Evolutionary conservation across 2,113 vertebrate genomes (phyloP).

Genomic region (Bagarius yarrelli): DNA sequence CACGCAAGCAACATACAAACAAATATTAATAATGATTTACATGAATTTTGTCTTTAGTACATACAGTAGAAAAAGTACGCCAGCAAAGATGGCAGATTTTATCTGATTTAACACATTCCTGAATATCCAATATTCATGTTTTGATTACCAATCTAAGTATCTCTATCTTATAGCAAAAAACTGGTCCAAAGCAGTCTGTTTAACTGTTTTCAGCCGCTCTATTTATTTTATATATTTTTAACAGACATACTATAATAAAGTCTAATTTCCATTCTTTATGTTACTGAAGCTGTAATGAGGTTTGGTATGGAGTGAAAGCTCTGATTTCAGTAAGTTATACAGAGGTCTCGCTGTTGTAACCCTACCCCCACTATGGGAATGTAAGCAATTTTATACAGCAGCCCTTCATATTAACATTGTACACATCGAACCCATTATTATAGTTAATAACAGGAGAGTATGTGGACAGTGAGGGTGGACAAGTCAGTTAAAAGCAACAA

Average conservation of each 20-base stretch:
- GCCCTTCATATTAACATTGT: conserved; percentile 55
- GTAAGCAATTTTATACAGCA: conserved; percentile 60
- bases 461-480: neutral
- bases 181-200: neutral
- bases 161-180: too few species aligned
- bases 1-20: too few species aligned
- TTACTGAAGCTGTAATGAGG: conserved; percentile 26
- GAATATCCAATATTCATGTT: too few species aligned
- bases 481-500: neutral
- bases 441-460: conserved; percentile 28
- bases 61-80: too few species aligned
- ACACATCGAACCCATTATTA: conserved; percentile 61
- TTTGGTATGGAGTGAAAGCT: conserved; percentile 35
- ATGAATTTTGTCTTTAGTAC: too few species aligned
- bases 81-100: too few species aligned
- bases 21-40: too few species aligned
- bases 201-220: neutral
- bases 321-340: conserved; percentile 34
- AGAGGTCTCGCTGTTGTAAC: conserved; percentile 21
- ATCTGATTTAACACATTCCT: too few species aligned
- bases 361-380: conserved; percentile 59
- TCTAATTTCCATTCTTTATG: conserved; percentile 47
- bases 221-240: conserved; percentile 7
- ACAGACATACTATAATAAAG: conserved; percentile 17
- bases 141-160: too few species aligned